Conservation (phyloP, 1,140 invertebrate genomes). For the Scaptomyza hsui region DNA sequence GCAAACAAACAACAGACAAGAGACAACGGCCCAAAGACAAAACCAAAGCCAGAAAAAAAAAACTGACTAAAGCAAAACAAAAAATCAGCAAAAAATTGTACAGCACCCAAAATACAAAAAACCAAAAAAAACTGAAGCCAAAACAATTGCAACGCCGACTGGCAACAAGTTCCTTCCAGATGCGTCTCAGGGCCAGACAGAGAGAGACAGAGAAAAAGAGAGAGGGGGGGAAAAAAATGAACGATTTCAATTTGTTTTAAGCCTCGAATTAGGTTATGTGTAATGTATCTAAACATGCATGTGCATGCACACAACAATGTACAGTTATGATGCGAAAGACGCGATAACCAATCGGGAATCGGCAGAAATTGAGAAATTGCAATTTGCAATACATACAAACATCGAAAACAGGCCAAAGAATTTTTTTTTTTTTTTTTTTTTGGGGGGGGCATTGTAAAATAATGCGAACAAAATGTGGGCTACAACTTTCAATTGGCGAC, state of each 20-base stretch:
- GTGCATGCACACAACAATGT: background rate
- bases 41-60: conserved; percentile 2
- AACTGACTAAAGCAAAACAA: conserved; percentile 8
- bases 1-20: conserved; percentile 21
- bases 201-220: too few relatives aligned
- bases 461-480: conserved; percentile 38
- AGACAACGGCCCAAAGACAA: conserved; percentile 8
- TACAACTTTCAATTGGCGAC: conserved; percentile 48
- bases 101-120: too few relatives aligned
- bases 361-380: conserved; percentile 25
- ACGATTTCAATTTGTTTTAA: background rate
- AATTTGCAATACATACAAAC: background rate
- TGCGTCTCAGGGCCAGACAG: conserved; percentile 9
- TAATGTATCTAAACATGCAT: conserved; percentile 3
- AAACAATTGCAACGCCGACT: background rate
- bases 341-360: conserved; percentile 20
- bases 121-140: conserved; percentile 30
- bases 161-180: conserved; percentile 25
- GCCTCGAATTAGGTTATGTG: conserved; percentile 22
- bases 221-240: background rate
- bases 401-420: conserved; percentile 37
- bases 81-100: conserved; percentile 33
- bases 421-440: too few relatives aligned
- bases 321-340: conserved; percentile 1
- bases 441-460: conserved; percentile 34